Conservation (phyloP, 2,113 vertebrate species). For the Plecotus auritus region DNA sequence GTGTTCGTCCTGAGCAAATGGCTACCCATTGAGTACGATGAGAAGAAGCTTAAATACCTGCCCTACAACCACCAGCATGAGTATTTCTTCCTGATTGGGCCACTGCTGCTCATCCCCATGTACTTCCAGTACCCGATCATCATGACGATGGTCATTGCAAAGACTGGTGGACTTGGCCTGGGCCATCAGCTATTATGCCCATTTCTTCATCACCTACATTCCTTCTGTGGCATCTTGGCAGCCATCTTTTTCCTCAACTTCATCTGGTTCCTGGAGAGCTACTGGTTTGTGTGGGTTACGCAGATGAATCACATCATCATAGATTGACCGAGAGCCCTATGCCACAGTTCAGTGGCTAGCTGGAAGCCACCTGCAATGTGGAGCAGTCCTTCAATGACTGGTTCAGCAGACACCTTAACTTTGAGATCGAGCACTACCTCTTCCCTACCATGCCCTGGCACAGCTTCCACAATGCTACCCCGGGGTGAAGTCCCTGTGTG, state of each 20-base stretch:
- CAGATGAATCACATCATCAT: slow-evolving; percentile 97
- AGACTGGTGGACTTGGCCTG: slow-evolving; percentile 92
- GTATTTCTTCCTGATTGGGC: slow-evolving; percentile 94
- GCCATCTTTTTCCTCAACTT: slow-evolving; percentile 86
- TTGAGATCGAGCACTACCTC: slow-evolving; percentile 86
- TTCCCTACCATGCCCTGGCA: slow-evolving; percentile 97
- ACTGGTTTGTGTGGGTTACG: slow-evolving; percentile 73
- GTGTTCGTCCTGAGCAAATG: too few species aligned
- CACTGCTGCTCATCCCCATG: slow-evolving; percentile 90
- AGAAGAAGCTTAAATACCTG: slow-evolving; percentile 86
- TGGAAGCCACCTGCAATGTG: too few species aligned
- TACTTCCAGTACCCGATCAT: slow-evolving; percentile 92
- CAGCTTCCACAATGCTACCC: slow-evolving; percentile 90
- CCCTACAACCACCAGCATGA: slow-evolving; percentile 88
- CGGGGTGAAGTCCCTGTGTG: slow-evolving; percentile 88
- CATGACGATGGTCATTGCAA: slow-evolving; percentile 84
- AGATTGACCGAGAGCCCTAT: slow-evolving; percentile 90
- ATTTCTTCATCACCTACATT: slow-evolving; percentile 86
- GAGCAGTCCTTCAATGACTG: slow-evolving; percentile 82
- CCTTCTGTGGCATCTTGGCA: slow-evolving; percentile 90
- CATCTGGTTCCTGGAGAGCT: slow-evolving; percentile 95
- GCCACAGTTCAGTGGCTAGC: too few species aligned
- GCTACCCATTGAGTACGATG: slow-evolving; percentile 85
- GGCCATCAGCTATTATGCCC: slow-evolving; percentile 90
- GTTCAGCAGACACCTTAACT: slow-evolving; percentile 80